Conservation (phyloP, 2,797 vertebrate species). For the Hydrocynus forskahlii region DNA sequence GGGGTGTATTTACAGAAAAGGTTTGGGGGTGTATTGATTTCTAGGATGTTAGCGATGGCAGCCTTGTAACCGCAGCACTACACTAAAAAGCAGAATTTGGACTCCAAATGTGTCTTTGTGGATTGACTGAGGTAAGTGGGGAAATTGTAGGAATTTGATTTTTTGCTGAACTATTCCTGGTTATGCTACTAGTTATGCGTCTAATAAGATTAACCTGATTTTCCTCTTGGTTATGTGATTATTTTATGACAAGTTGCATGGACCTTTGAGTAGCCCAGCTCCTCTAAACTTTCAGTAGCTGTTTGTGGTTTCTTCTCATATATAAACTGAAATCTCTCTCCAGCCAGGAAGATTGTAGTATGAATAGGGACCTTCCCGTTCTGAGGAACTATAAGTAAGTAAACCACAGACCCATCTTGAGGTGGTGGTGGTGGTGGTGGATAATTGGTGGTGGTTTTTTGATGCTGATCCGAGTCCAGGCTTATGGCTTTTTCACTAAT, state of each 20-base stretch:
- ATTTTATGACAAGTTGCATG: background rate
- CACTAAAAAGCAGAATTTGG: too few relatives aligned
- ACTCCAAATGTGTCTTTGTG: too few relatives aligned
- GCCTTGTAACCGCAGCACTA: too few relatives aligned
- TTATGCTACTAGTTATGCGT: too few relatives aligned
- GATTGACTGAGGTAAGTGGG: too few relatives aligned
- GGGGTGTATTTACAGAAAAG: too few relatives aligned
- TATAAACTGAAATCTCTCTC: constrained; percentile 69
- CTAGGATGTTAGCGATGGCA: too few relatives aligned
- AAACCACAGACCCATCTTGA: constrained; percentile 56
- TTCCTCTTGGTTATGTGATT: background rate
- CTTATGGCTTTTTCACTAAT: constrained; percentile 6
- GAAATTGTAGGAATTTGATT: too few relatives aligned
- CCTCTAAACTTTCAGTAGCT: background rate
- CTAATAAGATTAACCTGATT: too few relatives aligned
- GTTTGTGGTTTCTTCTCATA: constrained; percentile 2
- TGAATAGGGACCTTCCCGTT: constrained; percentile 85
- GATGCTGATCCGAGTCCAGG: constrained; percentile 34
- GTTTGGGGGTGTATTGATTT: too few relatives aligned
- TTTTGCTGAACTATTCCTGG: too few relatives aligned
- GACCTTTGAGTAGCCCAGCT: background rate
- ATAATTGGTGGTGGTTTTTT: background rate
- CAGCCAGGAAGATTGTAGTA: constrained; percentile 82
- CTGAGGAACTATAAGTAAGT: constrained; percentile 94
- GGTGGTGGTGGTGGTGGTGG: constrained; percentile 10